These are phyloP conservation scores for Chaitophorus viminalis DNA, from an alignment of 2,888 invertebrate genomes.

Conservation along the genomic window DNA sequence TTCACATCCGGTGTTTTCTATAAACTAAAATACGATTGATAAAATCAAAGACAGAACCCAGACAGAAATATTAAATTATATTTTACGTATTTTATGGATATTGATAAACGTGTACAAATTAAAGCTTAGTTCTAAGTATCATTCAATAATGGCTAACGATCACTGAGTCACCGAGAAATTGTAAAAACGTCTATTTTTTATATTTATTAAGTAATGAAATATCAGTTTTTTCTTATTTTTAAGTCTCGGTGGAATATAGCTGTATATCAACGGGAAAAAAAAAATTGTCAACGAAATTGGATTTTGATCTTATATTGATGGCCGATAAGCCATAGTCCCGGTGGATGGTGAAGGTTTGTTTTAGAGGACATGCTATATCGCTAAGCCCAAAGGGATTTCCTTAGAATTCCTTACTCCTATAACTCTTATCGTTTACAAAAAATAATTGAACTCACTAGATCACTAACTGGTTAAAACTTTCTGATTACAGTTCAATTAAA, in stretches of 20 bases:
- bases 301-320: conserved; percentile 51
- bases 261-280: conserved; percentile 21
- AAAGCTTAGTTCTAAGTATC: background rate
- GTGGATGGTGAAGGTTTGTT: conserved; percentile 9
- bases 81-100: too few relatives aligned
- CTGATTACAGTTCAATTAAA: background rate
- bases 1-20: too few relatives aligned
- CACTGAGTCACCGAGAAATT: background rate
- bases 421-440: conserved; percentile 11
- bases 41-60: too few relatives aligned
- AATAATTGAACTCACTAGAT: conserved; percentile 16
- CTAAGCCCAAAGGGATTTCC: conserved; percentile 36
- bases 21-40: too few relatives aligned
- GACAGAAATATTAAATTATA: too few relatives aligned
- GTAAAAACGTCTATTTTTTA: conserved; percentile 15
- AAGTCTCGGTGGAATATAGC: conserved; percentile 17
- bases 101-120: too few relatives aligned
- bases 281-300: conserved; percentile 58
- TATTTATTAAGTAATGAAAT: conserved; percentile 44
- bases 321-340: conserved; percentile 43
- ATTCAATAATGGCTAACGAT: background rate
- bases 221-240: background rate
- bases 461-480: background rate
- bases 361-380: background rate
- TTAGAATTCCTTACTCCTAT: background rate